phyloP scores from a whole-genome alignment of 2,797 vertebrate genomes.

The Tiaroga cobitis region DNA sequence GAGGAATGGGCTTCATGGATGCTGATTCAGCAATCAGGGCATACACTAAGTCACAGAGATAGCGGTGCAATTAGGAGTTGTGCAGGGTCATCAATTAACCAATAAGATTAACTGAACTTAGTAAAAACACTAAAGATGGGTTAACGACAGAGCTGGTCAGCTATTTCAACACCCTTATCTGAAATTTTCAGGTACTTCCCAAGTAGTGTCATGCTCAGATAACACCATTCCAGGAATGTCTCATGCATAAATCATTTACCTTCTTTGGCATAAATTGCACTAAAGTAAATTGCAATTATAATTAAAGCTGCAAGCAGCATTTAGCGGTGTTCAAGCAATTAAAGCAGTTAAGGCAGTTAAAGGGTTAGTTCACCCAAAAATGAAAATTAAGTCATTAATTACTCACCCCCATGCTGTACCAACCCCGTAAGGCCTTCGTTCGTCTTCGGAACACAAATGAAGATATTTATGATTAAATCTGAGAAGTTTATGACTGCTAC shows the following conservation, averaged over 20 bases:
- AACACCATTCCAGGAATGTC: neutral
- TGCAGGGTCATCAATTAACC: neutral
- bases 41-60: neutral
- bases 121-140: neutral
- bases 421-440: no score
- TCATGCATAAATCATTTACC: neutral
- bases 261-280: neutral
- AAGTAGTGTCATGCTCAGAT: neutral
- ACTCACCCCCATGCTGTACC: no score
- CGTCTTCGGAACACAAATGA: no score
- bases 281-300: neutral
- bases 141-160: neutral
- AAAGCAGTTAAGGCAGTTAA: no score
- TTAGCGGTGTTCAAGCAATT: no score
- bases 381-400: no score
- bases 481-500: no score
- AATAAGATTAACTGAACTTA: neutral
- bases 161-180: neutral
- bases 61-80: neutral
- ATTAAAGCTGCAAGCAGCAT: no score
- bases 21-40: slow-evolving; percentile 44
- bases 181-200: neutral
- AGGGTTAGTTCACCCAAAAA: no score
- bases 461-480: no score
- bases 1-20: slow-evolving; percentile 44